Evolutionary conservation across 2,888 invertebrate genomes (phyloP), one percentile per base, ranked within the genome.

Genomic region (Ichneumoninae sp.): DNA sequence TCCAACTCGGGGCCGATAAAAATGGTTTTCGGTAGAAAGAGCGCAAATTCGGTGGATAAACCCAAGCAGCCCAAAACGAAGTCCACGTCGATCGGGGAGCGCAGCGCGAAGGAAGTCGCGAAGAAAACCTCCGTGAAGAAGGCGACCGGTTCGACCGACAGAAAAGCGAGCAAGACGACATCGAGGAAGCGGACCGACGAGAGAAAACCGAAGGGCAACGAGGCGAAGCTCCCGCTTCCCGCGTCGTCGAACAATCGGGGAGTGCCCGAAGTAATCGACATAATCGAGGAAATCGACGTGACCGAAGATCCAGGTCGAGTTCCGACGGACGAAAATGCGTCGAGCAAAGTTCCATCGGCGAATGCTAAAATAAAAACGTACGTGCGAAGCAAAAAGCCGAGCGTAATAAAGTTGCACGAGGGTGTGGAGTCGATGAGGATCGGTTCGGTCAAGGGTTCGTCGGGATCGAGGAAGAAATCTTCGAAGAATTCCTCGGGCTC

Each of bases 221-320:
- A 69, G 22, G 13, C 13, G 16, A 33, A 63, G 4, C 0, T 47
- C 16, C 26, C 66, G n/a, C 13, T 22, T 60, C n/a, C 26, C 3
- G 7, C 30, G 2, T 73, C n/a, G 40, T 33, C 3, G 7, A 75
- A 74, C 6, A 0, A 19, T 30, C 40, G 1, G 1, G 22, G n/a
- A 13, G 26, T 26, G 13, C 85, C 82, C 33, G 81, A 85, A 22
- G 47, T 85, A 1, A 84, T 84, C n/a, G 84, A 84, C 3, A 69
- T 84, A 13, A 3, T 65, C 19, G 78, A 79, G 22, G 84, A 84
- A 4, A n/a, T 36, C 3, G 81, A 65, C 60, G 47, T 19, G 10
- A 36, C 66, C 36, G 60, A 22, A 13, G 26, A 13, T 13, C 5
- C 16, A 5, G 36, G 22, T 0, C 22, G 13, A 19, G 19, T 16